Evolutionary conservation across 2,888 invertebrate genomes (phyloP), one percentile per base, ranked within the genome.

Genomic region (Ptilodon capucinus): DNA sequence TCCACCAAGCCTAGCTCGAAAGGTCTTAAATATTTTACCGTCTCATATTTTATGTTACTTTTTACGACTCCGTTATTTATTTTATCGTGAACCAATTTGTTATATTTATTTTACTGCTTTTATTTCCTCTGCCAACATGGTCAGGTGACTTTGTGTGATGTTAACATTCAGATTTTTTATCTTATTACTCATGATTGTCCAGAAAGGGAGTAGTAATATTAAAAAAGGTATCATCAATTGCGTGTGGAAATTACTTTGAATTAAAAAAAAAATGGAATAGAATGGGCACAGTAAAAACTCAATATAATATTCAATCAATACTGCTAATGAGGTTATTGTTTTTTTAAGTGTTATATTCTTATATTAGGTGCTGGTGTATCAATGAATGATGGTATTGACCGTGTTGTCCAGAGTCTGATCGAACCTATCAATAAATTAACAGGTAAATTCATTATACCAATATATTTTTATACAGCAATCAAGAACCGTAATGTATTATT

Each of bases 371-470:
- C 46, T n/a, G 40, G 28, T 11, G 60, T 42, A 18, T 45, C 38
- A 9, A 36, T 51, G n/a, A 57, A 60, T 17, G 42, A 52, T 32
- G 47, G 56, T 14, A 4, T 72, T 3, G 62, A 68, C 32, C 54
- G 51, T 40, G 34, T 68, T 8, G 14, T 78, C 5, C 54, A 69
- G 34, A 70, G 63, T 46, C 75, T 74, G 34, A 35, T 74, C 23
- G 59, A 59, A 18, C 71, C 76, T 36, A 43, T 78, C 16, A 65
- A 54, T 45, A 64, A 52, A 54, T 51, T 80, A 50, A 45, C 68
- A 64, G 77, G 75, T 75, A 42, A 42, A 16, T 38, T 30, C 11
- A 43, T 11, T 42, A 32, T 9, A 2, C 5, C 1, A 30, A n/a
- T 5, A n/a, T 14, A 13, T 38, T 38, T 36, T 11, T 14, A 21